phyloP scores from a whole-genome alignment of 1,140 invertebrate genomes.

The Scaptomyza hsui region DNA sequence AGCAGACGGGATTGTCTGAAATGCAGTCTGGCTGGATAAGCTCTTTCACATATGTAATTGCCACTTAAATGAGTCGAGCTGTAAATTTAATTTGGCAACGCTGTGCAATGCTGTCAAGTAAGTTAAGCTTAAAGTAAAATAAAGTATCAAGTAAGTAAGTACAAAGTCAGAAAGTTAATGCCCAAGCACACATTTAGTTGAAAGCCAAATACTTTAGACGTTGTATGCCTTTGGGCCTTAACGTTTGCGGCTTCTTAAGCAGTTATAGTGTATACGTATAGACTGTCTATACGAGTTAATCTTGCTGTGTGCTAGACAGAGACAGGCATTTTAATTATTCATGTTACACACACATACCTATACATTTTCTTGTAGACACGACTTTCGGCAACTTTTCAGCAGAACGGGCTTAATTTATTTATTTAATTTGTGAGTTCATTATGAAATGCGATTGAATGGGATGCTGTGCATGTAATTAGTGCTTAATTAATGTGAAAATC shows the following conservation, averaged over 20 bases:
- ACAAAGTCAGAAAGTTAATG: constrained; percentile 19
- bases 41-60: constrained; percentile 21
- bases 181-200: constrained; percentile 2
- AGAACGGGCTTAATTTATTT: constrained; percentile 21
- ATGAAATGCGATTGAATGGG: constrained; percentile 13
- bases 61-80: constrained; percentile 28
- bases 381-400: constrained; percentile 15
- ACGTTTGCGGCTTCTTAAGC: constrained; percentile 1
- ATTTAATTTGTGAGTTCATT: constrained; percentile 17
- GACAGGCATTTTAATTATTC: constrained; percentile 31
- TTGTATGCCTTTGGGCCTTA: constrained; percentile 2
- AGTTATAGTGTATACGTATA: constrained; percentile 1
- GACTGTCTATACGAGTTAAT: constrained; percentile 18
- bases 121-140: neutral
- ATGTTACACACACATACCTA: neutral
- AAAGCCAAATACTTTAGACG: constrained; percentile 19
- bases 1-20: neutral
- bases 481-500: constrained; percentile 52
- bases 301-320: neutral
- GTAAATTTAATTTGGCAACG: constrained; percentile 40
- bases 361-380: too few species aligned
- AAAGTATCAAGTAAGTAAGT: neutral
- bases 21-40: neutral
- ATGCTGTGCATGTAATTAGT: constrained; percentile 37
- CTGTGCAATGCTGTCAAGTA: constrained; percentile 1